phyloP scores from a whole-genome alignment of 2,113 vertebrate genomes.

The Castor canadensis region DNA sequence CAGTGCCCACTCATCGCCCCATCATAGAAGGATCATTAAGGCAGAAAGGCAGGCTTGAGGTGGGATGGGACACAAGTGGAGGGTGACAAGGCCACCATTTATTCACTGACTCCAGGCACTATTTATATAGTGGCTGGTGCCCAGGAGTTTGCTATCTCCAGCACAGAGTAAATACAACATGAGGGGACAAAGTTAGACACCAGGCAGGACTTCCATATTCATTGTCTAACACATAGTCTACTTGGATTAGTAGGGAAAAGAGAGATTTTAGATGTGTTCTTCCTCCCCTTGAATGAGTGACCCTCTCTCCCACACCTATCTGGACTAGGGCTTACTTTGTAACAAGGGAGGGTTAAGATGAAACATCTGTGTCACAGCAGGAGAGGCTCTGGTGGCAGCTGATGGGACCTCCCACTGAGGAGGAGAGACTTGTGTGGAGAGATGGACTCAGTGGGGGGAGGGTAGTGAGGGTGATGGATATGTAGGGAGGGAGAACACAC shows the following conservation, averaged over 20 bases:
- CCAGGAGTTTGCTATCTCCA: background rate
- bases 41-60: background rate
- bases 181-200: conserved; percentile 34
- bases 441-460: background rate
- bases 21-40: conserved; percentile 52
- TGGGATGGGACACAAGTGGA: background rate
- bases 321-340: background rate
- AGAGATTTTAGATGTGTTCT: background rate
- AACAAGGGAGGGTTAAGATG: conserved; percentile 32
- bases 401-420: background rate
- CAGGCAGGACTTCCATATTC: conserved; percentile 38
- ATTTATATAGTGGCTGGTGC: conserved; percentile 30
- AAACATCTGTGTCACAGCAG: conserved; percentile 45
- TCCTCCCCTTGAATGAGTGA: background rate
- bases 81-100: background rate
- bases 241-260: background rate
- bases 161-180: conserved; percentile 16
- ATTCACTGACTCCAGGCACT: conserved; percentile 40
- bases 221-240: background rate
- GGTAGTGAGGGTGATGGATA: background rate
- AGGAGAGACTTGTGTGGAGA: background rate
- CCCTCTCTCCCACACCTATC: background rate
- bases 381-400: background rate
- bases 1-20: conserved; percentile 50
- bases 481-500: background rate